Evolutionary conservation across 2,797 vertebrate species (phyloP), one percentile per base, ranked within the genome.

Genomic region (Molossus molossus): DNA sequence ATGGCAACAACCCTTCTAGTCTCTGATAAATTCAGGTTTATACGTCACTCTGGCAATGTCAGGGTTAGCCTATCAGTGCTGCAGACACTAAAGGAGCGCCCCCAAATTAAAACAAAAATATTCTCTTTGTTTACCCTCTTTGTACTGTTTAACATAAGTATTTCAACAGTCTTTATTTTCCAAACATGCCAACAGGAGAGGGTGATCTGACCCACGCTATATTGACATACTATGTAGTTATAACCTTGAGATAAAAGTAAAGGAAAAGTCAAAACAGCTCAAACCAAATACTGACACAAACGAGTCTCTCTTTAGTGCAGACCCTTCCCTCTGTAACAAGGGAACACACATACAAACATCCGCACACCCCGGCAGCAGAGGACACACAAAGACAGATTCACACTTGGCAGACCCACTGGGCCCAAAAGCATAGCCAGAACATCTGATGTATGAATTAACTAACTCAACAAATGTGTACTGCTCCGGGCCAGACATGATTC

Each of bases 91-190:
- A 55, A 55, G 48, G 57, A 53, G 3, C 23, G 1, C 23, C n/a
- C 18, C 60, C 23, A 48, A 58, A 80, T 85, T 90, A 76, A 95
- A 97, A 91, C 55, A 87, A 94, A 95, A 83, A 76, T 73, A 73
- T 81, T 76, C 40, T 83, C 79, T 90, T 95, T 95, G 65, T 97
- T 96, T 96, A 90, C 73, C 73, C 57, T 91, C 96, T 96, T 79
- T 80, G 91, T 89, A 87, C 97, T 96, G 93, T 94, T 97, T 96
- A 96, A 96, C 94, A 37, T n/a, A 72, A 93, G 62, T 87, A 93
- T 97, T 97, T 97, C 96, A 94, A 96, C 96, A 97, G 94, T 53
- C 96, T 97, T 92, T 97, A 85, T 97, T 97, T 97, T 96, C 87
- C 91, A 97, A 96, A 95, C 60, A 91, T 48, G 72, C 96, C 93